Conservation (phyloP, 2,888 invertebrate species). For the Chymomyza caudatula region DNA sequence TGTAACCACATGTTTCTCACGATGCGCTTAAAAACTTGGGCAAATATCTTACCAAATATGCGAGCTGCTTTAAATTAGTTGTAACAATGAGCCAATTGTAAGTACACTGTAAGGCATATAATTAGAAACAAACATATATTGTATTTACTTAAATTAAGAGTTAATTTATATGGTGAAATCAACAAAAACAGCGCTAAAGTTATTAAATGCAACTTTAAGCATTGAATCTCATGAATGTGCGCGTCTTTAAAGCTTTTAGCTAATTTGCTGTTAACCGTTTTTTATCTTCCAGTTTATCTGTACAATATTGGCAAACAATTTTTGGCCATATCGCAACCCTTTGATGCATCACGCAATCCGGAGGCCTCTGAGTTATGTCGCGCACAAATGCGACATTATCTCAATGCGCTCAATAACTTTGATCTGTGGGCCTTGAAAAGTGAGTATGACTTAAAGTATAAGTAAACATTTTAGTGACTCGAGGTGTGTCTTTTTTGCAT, state of each 20-base stretch:
- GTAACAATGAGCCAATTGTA: not conserved
- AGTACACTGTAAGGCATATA: not conserved
- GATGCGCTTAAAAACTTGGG: not conserved
- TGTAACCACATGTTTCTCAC: not conserved
- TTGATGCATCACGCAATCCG: conserved; percentile 74
- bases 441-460: conserved; percentile 54
- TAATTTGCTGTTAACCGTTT: not conserved
- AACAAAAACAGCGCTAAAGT: not conserved
- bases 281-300: conserved; percentile 66
- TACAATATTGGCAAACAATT: conserved; percentile 72
- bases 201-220: no score
- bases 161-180: not conserved
- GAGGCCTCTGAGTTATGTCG: conserved; percentile 69
- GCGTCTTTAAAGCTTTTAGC: no score
- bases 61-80: not conserved
- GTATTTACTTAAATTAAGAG: not conserved
- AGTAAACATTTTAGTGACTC: not conserved
- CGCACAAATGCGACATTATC: conserved; percentile 66
- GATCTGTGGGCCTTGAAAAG: conserved; percentile 77
- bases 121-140: not conserved
- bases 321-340: conserved; percentile 68
- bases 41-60: not conserved
- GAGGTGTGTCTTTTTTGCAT: not conserved
- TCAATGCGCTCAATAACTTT: conserved; percentile 72
- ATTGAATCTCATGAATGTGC: no score